Percentiles rank a stretch among this genome's conserved stretches.
phyloP scores from a whole-genome alignment of 1,140 invertebrate species.

The Sycophila sp. region DNA sequence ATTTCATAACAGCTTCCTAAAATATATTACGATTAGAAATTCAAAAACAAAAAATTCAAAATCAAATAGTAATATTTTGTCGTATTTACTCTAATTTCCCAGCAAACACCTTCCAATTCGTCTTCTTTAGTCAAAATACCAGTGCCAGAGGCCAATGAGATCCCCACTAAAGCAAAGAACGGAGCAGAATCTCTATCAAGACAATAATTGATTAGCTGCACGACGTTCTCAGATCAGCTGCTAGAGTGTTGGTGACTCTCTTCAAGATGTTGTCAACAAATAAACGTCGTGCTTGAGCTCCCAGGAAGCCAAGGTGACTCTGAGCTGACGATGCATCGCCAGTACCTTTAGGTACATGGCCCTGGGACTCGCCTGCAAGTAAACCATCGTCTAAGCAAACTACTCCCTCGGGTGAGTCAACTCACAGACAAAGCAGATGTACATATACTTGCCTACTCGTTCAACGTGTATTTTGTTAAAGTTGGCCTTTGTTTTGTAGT shows the following conservation, averaged over 20 bases:
- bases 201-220: slow-evolving; percentile 72
- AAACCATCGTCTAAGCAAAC: no score
- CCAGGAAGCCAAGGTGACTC: slow-evolving; percentile 66
- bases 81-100: slow-evolving; percentile 77
- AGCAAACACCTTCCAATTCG: slow-evolving; percentile 81
- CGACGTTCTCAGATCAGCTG: slow-evolving; percentile 71
- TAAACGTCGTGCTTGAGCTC: slow-evolving; percentile 71
- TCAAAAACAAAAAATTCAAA: no score
- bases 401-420: neutral
- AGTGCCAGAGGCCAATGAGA: slow-evolving; percentile 77
- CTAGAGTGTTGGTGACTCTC: slow-evolving; percentile 74
- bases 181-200: slow-evolving; percentile 78
- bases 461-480: slow-evolving; percentile 67
- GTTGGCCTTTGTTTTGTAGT: slow-evolving; percentile 39
- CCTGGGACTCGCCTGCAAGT: slow-evolving; percentile 60
- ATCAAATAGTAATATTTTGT: slow-evolving; percentile 14
- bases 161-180: slow-evolving; percentile 80
- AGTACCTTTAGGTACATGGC: slow-evolving; percentile 54
- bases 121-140: slow-evolving; percentile 83
- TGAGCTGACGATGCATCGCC: slow-evolving; percentile 45
- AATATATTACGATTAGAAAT: neutral
- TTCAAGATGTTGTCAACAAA: slow-evolving; percentile 78
- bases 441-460: slow-evolving; percentile 63
- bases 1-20: slow-evolving; percentile 72
- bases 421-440: slow-evolving; percentile 11